Evolutionary conservation across 2,113 vertebrate genomes (phyloP).

Genomic region (Hippocampus zosterae): DNA sequence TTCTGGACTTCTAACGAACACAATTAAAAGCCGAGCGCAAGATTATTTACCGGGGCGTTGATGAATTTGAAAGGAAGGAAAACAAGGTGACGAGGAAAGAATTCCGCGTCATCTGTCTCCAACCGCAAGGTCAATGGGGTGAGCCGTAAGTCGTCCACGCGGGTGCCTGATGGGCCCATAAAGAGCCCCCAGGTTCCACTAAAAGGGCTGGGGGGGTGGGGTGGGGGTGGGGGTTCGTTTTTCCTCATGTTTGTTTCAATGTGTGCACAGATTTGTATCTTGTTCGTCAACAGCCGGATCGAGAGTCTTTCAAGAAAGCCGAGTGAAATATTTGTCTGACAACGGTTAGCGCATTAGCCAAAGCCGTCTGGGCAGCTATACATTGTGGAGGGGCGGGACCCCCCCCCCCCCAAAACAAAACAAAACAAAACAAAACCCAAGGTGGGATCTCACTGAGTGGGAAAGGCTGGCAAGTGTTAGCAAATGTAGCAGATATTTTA

Average conservation of each 20-base stretch:
- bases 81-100: constrained; percentile 24
- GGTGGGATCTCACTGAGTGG: too few relatives aligned
- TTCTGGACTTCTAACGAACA: neutral
- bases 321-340: too few relatives aligned
- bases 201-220: too few relatives aligned
- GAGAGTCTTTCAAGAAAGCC: too few relatives aligned
- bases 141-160: constrained; percentile 71
- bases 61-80: neutral
- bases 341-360: too few relatives aligned
- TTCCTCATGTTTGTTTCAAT: too few relatives aligned
- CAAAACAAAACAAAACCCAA: neutral
- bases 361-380: too few relatives aligned
- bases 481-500: too few relatives aligned
- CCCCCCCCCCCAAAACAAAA: neutral
- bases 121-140: constrained; percentile 70
- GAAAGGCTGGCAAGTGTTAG: too few relatives aligned
- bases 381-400: too few relatives aligned
- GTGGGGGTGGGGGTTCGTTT: constrained; percentile 20
- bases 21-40: neutral
- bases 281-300: too few relatives aligned
- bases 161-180: constrained; percentile 76
- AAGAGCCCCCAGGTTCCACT: constrained; percentile 64
- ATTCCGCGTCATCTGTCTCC: constrained; percentile 69
- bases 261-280: too few relatives aligned
- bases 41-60: neutral